Evolutionary conservation across 1,140 invertebrate species (phyloP).

Genomic region (Drosophila murphyi): DNA sequence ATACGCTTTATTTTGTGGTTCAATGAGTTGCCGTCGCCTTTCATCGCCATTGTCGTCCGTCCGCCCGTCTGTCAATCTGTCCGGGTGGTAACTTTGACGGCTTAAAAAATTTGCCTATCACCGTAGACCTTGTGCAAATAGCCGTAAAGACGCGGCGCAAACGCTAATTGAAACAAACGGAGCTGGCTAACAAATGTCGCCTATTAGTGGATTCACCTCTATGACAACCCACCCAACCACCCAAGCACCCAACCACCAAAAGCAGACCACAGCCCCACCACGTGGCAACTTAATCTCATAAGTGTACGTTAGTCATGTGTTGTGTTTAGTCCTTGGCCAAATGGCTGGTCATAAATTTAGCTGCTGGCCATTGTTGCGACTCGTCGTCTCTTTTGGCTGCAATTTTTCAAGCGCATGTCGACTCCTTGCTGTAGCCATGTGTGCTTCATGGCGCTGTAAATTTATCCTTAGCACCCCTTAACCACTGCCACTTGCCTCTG

Average conservation of each 20-base stretch:
- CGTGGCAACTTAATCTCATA: slow-evolving; percentile 65
- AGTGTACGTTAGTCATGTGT: slow-evolving; percentile 80
- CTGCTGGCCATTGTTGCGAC: slow-evolving; percentile 58
- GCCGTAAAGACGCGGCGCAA: slow-evolving; percentile 57
- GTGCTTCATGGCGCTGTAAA: slow-evolving; percentile 56
- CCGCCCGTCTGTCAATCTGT: neutral
- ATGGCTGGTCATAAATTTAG: slow-evolving; percentile 76
- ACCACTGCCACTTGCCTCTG: slow-evolving; percentile 4
- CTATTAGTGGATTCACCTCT: slow-evolving; percentile 51
- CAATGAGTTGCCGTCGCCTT: slow-evolving; percentile 65
- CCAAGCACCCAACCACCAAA: neutral
- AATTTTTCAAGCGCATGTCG: slow-evolving; percentile 71
- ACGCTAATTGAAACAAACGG: slow-evolving; percentile 74
- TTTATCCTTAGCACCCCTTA: slow-evolving; percentile 27
- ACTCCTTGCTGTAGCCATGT: slow-evolving; percentile 35
- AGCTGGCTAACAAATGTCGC: slow-evolving; percentile 30
- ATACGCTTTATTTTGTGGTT: slow-evolving; percentile 84
- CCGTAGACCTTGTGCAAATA: slow-evolving; percentile 72
- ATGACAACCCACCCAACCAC: slow-evolving; percentile 32
- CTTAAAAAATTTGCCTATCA: slow-evolving; percentile 70
- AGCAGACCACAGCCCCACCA: neutral
- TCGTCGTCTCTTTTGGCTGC: slow-evolving; percentile 50
- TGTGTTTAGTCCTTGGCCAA: slow-evolving; percentile 59
- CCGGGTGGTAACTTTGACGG: slow-evolving; percentile 74
- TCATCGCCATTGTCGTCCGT: slow-evolving; percentile 15